These are phyloP conservation scores for Heliconius hermathena DNA, from an alignment of 1,140 invertebrate genomes.

Conservation along the genomic window DNA sequence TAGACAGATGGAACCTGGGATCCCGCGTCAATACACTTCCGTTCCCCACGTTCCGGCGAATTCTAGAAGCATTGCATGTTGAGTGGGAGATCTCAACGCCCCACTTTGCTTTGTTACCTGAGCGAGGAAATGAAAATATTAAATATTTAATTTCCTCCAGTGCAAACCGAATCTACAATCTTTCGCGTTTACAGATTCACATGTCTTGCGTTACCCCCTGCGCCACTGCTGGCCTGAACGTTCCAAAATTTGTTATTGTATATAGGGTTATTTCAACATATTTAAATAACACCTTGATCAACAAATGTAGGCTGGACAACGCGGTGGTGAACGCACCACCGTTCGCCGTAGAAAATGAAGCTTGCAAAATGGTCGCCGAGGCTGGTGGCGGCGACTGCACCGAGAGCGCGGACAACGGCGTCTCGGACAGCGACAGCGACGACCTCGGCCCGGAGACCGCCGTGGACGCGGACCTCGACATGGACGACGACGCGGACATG, in stretches of 20 bases:
- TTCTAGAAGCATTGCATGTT: no score
- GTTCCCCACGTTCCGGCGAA: no score
- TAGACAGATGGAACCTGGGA: not conserved
- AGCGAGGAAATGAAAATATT: no score
- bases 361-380: constrained; percentile 56
- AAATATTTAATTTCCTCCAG: no score
- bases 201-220: no score
- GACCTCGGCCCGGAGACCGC: constrained; percentile 79
- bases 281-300: not conserved
- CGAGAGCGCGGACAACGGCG: constrained; percentile 49
- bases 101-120: no score
- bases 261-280: not conserved
- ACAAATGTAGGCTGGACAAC: constrained; percentile 69
- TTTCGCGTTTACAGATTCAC: no score
- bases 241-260: not conserved
- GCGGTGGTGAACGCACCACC: constrained; percentile 73
- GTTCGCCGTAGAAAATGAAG: constrained; percentile 71
- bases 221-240: no score
- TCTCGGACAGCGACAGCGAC: constrained; percentile 70
- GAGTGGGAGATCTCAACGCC: no score
- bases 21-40: no score
- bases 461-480: constrained; percentile 82
- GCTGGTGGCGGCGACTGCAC: constrained; percentile 46
- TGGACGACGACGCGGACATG: constrained; percentile 63
- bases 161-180: no score